Conservation (phyloP, 2,113 vertebrate species). For the Hypanus sabinus region DNA sequence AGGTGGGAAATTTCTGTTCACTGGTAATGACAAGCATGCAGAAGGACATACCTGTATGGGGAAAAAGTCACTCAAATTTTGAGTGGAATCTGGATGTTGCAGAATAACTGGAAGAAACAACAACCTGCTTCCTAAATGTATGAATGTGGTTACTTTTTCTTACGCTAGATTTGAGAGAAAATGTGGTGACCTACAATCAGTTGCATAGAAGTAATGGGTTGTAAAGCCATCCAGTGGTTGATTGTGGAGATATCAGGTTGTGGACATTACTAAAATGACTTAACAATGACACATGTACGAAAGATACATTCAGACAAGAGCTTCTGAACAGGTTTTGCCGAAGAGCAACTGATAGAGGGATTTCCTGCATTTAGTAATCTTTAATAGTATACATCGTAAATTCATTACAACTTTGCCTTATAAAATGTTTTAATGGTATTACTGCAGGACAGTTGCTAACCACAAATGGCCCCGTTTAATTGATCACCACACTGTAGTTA, state of each 20-base stretch:
- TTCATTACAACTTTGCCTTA: not conserved
- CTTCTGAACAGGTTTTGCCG: not conserved
- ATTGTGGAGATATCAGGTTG: not conserved
- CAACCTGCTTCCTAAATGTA: not conserved
- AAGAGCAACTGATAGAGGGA: not conserved
- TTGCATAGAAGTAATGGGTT: not conserved
- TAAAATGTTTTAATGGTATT: no score
- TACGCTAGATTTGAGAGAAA: not conserved
- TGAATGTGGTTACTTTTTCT: not conserved
- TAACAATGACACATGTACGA: not conserved
- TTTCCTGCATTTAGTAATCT: not conserved
- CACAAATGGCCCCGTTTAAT: no score
- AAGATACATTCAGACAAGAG: not conserved
- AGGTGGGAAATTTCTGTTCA: not conserved
- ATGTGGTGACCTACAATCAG: not conserved
- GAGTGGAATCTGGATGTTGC: not conserved
- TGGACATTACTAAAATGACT: not conserved
- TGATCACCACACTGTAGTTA: no score
- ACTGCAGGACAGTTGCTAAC: no score
- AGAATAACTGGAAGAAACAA: not conserved
- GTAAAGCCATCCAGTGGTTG: not conserved
- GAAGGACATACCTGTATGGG: not conserved
- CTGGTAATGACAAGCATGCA: not conserved
- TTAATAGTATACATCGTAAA: not conserved
- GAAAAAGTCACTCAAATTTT: not conserved